Conservation (phyloP, 2,888 invertebrate species). For the Scrobipalpa costella region DNA sequence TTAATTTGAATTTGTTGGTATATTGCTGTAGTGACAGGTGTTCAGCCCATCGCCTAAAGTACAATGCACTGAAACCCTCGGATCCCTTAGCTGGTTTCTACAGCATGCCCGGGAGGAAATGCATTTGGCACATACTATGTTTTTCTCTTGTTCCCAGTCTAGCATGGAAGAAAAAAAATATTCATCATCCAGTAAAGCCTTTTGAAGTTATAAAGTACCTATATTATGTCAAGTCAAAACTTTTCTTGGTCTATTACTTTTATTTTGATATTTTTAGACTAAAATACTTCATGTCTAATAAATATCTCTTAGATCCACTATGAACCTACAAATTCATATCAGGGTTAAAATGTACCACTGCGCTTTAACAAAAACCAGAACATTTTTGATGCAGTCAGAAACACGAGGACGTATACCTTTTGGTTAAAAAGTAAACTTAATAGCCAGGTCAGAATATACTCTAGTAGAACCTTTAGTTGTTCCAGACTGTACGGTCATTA, state of each 20-base stretch:
- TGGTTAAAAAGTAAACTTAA: not conserved
- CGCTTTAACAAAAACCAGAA: not conserved
- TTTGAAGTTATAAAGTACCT: too few species aligned
- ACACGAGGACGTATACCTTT: not conserved
- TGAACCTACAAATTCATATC: not conserved
- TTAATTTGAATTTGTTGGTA: too few species aligned
- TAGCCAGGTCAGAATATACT: not conserved
- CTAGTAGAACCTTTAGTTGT: not conserved
- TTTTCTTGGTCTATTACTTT: not conserved
- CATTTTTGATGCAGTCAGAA: not conserved
- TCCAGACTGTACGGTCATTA: conserved; percentile 7
- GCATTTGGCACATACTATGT: too few species aligned
- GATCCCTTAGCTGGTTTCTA: too few species aligned
- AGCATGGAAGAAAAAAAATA: too few species aligned
- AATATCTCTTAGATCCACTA: not conserved
- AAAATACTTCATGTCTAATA: not conserved
- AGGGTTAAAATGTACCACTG: not conserved
- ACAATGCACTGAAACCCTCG: too few species aligned
- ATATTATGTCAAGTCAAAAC: too few species aligned
- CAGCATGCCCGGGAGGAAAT: too few species aligned
- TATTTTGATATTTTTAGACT: not conserved
- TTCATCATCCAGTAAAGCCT: too few species aligned
- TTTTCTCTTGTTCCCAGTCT: too few species aligned
- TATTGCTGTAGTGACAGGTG: too few species aligned
- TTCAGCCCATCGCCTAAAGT: too few species aligned